These are phyloP conservation scores for Spilarctia lutea DNA, from an alignment of 2,888 invertebrate species.

Conservation along the genomic window DNA sequence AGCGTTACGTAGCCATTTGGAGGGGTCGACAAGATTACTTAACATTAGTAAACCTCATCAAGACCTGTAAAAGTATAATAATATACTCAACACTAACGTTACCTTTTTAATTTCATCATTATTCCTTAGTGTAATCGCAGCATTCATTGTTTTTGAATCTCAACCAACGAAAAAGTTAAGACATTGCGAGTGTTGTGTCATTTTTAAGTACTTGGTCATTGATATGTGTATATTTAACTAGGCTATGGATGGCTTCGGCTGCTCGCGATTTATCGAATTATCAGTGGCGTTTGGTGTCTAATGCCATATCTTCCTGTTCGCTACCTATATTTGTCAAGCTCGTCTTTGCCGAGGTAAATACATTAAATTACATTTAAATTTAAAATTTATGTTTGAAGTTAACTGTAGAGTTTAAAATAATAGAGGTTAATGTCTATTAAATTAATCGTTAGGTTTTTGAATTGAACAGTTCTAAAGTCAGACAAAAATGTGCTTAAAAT, in stretches of 20 bases:
- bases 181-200: not conserved
- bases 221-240: slow-evolving; percentile 61
- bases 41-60: not conserved
- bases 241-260: slow-evolving; percentile 97
- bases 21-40: not conserved
- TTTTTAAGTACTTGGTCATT: not conserved
- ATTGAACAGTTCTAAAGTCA: too few relatives aligned
- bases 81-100: not conserved
- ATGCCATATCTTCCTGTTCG: slow-evolving; percentile 97
- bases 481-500: too few relatives aligned
- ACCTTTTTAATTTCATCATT: not conserved
- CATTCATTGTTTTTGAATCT: not conserved
- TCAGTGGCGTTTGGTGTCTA: slow-evolving; percentile 97
- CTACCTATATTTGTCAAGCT: slow-evolving; percentile 98
- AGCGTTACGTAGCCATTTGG: not conserved
- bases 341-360: slow-evolving; percentile 94
- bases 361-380: not conserved
- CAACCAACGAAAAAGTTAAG: not conserved
- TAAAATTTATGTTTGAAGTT: not conserved
- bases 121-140: not conserved
- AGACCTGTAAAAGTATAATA: not conserved
- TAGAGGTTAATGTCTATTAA: not conserved
- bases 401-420: too few relatives aligned
- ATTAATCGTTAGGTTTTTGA: too few relatives aligned
- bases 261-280: slow-evolving; percentile 96